Evolutionary conservation across 2,797 vertebrate genomes (phyloP).

Genomic region (Coracias cyanogaster): DNA sequence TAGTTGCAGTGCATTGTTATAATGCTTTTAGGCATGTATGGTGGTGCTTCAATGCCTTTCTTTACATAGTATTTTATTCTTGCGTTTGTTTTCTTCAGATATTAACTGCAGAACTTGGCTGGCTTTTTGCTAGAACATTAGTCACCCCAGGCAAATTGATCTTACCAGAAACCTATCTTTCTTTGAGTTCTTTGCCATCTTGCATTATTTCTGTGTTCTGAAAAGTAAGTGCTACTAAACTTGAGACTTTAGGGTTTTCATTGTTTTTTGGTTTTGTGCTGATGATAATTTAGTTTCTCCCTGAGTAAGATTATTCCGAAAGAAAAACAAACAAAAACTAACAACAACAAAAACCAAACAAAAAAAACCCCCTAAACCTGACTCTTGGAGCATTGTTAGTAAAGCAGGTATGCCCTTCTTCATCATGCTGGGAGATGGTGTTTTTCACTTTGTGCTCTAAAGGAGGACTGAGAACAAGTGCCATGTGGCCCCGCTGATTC

Average conservation of each 20-base stretch:
- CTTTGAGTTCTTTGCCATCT: neutral
- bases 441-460: neutral
- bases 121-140: constrained; percentile 35
- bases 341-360: neutral
- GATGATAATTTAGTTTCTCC: neutral
- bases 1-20: neutral
- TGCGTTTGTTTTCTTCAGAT: constrained; percentile 1
- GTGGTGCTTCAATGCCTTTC: neutral
- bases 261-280: neutral
- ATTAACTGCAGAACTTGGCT: neutral
- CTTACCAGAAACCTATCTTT: neutral
- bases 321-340: neutral
- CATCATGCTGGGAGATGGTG: neutral
- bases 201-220: constrained; percentile 25
- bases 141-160: constrained; percentile 34
- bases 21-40: neutral
- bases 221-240: neutral
- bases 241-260: neutral
- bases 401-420: neutral
- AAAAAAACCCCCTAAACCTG: neutral
- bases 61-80: neutral
- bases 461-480: neutral
- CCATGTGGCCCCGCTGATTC: neutral
- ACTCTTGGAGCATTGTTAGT: neutral
- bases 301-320: neutral